Evolutionary conservation across 2,113 vertebrate genomes (phyloP).

Genomic region (Trochalopteron elliotii): DNA sequence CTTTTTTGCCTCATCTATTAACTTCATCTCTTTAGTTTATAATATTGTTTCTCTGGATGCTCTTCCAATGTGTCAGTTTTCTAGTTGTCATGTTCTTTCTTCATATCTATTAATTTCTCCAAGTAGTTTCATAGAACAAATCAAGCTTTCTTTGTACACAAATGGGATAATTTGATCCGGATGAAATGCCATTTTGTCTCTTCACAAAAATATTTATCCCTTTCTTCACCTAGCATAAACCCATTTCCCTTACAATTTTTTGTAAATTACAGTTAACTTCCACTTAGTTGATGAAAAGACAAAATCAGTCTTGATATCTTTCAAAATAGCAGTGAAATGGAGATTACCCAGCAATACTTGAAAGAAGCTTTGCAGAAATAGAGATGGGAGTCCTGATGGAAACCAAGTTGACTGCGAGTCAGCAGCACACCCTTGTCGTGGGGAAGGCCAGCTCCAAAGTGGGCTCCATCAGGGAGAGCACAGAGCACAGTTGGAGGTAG

Average conservation of each 20-base stretch:
- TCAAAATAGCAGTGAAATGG: neutral
- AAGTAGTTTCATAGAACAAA: neutral
- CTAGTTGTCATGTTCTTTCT: neutral
- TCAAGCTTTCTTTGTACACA: neutral
- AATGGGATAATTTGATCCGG: neutral
- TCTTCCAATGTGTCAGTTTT: neutral
- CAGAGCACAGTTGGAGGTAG: neutral
- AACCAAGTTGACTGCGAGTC: neutral
- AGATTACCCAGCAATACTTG: neutral
- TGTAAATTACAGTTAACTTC: neutral
- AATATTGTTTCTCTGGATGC: neutral
- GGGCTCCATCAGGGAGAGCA: neutral
- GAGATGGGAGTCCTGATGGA: neutral
- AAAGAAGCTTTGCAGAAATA: neutral
- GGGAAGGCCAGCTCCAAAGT: neutral
- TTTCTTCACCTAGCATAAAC: neutral
- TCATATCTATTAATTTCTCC: neutral
- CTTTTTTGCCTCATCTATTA: neutral
- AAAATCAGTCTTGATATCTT: neutral
- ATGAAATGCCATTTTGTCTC: neutral
- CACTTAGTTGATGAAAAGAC: neutral
- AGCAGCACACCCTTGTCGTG: neutral
- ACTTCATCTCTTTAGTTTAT: neutral
- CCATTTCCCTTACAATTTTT: neutral
- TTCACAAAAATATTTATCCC: neutral